Percentiles rank a stretch among this genome's conserved stretches.
These are phyloP conservation scores for Alviniconcha marisindica DNA, from an alignment of 1,140 invertebrate species.

Conservation along the genomic window DNA sequence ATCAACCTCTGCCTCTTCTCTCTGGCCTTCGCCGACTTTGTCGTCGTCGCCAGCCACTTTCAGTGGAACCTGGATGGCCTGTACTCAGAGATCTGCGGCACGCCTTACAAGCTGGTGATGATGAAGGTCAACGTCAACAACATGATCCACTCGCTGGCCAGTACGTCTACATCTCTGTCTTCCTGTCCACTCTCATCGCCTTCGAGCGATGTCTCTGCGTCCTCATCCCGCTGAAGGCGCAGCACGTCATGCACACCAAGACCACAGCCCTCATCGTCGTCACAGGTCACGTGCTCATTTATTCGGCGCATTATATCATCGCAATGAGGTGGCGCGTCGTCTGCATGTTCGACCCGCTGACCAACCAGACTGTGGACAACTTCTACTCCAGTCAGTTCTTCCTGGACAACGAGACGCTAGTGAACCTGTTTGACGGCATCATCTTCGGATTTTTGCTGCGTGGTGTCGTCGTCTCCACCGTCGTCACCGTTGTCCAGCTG, in stretches of 20 bases:
- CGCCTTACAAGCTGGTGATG: conserved; percentile 7
- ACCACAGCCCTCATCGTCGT: conserved; percentile 22
- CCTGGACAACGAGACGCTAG: conserved; percentile 5
- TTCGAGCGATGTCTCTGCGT: conserved; percentile 40
- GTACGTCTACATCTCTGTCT: conserved; percentile 37
- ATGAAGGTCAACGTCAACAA: conserved; percentile 32
- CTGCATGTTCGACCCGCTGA: conserved; percentile 29
- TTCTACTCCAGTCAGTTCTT: conserved; percentile 32
- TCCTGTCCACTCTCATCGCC: conserved; percentile 39
- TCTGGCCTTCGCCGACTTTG: conserved; percentile 17
- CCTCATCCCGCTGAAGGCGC: conserved; percentile 8
- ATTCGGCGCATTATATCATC: conserved; percentile 19
- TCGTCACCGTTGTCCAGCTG: conserved; percentile 24
- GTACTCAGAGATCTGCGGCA: conserved; percentile 21
- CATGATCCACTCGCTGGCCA: conserved; percentile 27
- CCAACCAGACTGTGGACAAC: background rate
- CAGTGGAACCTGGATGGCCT: conserved; percentile 31
- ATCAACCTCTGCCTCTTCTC: conserved; percentile 36
- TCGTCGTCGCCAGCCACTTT: conserved; percentile 14
- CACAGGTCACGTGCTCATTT: conserved; percentile 1
- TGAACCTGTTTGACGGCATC: conserved; percentile 31
- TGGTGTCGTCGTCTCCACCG: conserved; percentile 29
- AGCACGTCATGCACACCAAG: conserved; percentile 1
- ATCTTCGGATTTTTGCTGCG: conserved; percentile 34
- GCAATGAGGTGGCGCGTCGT: conserved; percentile 15